A percentile compares a stretch with the other conserved stretches of the same genome.
Evolutionary conservation across 30 jellyfish, hydroid and myxozoan species (phyloP).

Genomic region (Mastigias papua): DNA sequence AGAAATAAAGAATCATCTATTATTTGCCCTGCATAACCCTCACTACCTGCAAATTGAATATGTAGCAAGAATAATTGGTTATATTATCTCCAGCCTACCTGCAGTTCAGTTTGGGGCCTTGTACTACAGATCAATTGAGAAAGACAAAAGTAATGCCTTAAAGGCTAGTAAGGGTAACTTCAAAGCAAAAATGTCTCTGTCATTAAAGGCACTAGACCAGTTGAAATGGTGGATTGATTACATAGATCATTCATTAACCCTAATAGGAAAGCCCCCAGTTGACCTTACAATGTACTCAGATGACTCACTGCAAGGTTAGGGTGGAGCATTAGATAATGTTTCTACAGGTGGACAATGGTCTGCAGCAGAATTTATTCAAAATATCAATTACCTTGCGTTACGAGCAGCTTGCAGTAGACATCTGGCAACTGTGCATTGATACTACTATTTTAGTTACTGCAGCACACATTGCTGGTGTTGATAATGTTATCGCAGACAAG

Average conservation of each 20-base stretch:
- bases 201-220: constrained; percentile 1
- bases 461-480: constrained; percentile 46
- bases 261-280: not conserved
- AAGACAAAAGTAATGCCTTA: constrained; percentile 25
- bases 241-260: constrained; percentile 3
- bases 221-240: constrained; percentile 52
- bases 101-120: constrained; percentile 54
- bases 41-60: not conserved
- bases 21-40: not conserved
- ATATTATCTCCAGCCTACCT: constrained; percentile 24
- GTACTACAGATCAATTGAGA: constrained; percentile 32
- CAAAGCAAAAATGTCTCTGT: constrained; percentile 7
- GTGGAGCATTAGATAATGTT: not conserved
- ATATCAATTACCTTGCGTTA: constrained; percentile 35
- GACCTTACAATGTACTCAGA: constrained; percentile 15
- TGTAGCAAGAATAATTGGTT: constrained; percentile 14
- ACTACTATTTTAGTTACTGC: constrained; percentile 34
- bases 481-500: constrained; percentile 32
- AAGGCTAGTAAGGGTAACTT: constrained; percentile 10
- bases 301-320: constrained; percentile 46
- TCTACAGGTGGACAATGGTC: constrained; percentile 27
- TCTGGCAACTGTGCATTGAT: constrained; percentile 35
- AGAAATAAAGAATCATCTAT: not conserved
- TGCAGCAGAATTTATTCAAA: constrained; percentile 7
- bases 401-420: constrained; percentile 19